Percentiles rank a stretch among this genome's conserved stretches.
Conservation (phyloP, 2,888 invertebrate genomes). For the Ligdia adustata region DNA sequence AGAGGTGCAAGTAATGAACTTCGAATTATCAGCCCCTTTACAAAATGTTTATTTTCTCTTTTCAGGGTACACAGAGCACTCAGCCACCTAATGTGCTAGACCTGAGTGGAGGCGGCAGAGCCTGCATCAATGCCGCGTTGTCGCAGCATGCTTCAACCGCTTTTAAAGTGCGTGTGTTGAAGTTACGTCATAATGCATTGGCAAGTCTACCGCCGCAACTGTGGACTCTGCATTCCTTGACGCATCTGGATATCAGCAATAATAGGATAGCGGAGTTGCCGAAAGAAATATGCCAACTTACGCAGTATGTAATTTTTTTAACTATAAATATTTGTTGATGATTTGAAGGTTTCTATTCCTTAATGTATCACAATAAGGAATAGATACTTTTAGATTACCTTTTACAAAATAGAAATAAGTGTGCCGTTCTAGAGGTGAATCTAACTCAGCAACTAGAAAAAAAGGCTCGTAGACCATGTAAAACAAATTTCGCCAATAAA, state of each 20-base stretch:
- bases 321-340: too few species aligned
- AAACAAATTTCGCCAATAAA: too few species aligned
- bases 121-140: constrained; percentile 62
- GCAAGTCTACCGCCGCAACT: constrained; percentile 84
- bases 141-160: constrained; percentile 63
- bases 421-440: too few species aligned
- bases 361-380: too few species aligned
- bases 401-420: too few species aligned
- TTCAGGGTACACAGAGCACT: constrained; percentile 73
- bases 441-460: too few species aligned
- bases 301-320: constrained; percentile 65
- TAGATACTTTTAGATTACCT: too few species aligned
- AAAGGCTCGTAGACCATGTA: too few species aligned
- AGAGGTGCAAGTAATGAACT: too few species aligned
- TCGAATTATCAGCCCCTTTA: too few species aligned
- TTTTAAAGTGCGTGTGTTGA: constrained; percentile 67
- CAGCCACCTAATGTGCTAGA: constrained; percentile 76
- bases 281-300: constrained; percentile 82
- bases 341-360: too few species aligned
- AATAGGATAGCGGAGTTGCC: constrained; percentile 87
- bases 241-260: constrained; percentile 87
- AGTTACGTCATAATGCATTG: constrained; percentile 81
- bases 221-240: constrained; percentile 84
- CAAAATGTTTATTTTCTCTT: constrained; percentile 19
- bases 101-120: constrained; percentile 67